Percentiles rank a stretch among this genome's conserved stretches.
These are phyloP conservation scores for Pavo muticus DNA, from an alignment of 2,113 vertebrate species.

Conservation along the genomic window DNA sequence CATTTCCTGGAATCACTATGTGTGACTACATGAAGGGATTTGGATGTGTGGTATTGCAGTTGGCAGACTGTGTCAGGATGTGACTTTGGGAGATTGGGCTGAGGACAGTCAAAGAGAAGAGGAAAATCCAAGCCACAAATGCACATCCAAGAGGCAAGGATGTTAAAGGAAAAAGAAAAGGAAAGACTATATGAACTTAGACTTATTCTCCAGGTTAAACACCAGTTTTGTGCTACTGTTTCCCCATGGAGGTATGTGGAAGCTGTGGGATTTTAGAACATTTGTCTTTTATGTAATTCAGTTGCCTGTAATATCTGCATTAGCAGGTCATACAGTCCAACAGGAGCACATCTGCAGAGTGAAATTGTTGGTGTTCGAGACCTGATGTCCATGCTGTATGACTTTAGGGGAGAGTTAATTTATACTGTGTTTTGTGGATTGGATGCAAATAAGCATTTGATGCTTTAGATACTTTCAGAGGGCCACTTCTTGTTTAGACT, in stretches of 20 bases:
- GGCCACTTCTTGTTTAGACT: neutral
- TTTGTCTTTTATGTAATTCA: neutral
- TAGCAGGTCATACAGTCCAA: neutral
- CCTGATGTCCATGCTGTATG: neutral
- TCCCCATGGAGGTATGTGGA: neutral
- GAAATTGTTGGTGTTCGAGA: neutral
- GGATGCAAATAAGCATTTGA: neutral
- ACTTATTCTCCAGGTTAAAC: neutral
- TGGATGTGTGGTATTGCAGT: neutral
- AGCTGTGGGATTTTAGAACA: neutral
- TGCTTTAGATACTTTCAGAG: neutral
- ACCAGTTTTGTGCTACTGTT: neutral
- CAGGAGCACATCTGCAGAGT: neutral
- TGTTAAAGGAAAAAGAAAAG: neutral
- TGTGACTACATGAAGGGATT: neutral
- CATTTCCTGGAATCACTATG: neutral
- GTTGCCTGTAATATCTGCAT: neutral
- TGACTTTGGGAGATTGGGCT: neutral
- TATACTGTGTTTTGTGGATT: neutral
- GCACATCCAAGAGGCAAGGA: neutral
- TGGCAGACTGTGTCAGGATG: slow-evolving; percentile 14
- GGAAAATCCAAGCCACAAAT: slow-evolving; percentile 44
- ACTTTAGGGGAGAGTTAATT: neutral
- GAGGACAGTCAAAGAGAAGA: slow-evolving; percentile 10
- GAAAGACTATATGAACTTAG: neutral